Evolutionary conservation across 2,113 vertebrate genomes (phyloP).

Genomic region (Microcebus lehilahytsara): DNA sequence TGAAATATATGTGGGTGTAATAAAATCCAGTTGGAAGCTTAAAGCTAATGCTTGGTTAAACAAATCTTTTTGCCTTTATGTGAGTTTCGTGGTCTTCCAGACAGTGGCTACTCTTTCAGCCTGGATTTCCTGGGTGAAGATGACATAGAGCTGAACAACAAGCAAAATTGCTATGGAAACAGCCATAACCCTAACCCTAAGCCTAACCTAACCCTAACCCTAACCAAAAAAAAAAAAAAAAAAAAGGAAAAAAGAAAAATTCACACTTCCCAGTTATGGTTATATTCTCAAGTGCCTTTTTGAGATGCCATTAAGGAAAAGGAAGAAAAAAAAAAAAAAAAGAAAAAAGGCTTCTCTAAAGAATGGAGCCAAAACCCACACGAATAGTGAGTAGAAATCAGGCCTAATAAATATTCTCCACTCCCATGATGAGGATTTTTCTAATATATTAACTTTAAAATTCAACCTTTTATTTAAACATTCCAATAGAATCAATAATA

Average conservation of each 20-base stretch:
- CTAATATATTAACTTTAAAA: not conserved
- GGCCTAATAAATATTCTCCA: not conserved
- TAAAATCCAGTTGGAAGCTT: not conserved
- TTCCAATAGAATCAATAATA: not conserved
- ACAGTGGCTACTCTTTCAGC: not conserved
- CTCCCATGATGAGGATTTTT: not conserved
- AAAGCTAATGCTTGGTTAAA: not conserved
- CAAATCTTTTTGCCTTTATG: not conserved
- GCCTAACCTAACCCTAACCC: too few species aligned
- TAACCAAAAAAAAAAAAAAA: too few species aligned
- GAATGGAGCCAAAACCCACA: not conserved
- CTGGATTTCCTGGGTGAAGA: not conserved
- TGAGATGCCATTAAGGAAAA: not conserved
- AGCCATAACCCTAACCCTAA: too few species aligned
- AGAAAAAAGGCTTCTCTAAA: not conserved
- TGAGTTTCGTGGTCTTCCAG: not conserved
- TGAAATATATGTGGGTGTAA: not conserved
- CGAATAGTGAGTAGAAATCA: rapidly evolving
- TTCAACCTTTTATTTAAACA: not conserved
- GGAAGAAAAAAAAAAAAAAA: not conserved
- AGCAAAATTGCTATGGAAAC: too few species aligned
- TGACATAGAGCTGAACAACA: not conserved
- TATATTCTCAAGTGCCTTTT: not conserved
- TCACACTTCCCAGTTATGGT: not conserved
- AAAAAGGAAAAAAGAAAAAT: not conserved